Evolutionary conservation across 2,113 vertebrate genomes (phyloP).

Genomic region (Chrysochloris asiatica): DNA sequence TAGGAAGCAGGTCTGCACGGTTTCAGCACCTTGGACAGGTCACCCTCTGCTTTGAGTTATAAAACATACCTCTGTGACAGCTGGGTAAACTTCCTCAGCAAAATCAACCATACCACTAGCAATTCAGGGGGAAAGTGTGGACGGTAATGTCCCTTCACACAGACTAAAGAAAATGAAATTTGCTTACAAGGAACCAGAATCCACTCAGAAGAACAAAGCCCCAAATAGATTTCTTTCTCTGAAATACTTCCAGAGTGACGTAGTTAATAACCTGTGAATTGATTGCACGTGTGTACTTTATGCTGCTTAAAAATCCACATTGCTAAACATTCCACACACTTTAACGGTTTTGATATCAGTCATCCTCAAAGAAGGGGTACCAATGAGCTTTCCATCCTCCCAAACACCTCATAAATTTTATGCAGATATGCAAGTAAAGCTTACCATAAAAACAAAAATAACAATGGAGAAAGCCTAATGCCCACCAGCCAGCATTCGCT

Average conservation of each 20-base stretch:
- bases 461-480: background rate
- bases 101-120: background rate
- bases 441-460: conserved; percentile 28
- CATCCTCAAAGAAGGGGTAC: too few relatives aligned
- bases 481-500: background rate
- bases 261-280: background rate
- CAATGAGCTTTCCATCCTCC: background rate
- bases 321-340: background rate
- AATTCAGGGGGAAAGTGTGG: background rate
- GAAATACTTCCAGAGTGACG: background rate
- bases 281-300: background rate
- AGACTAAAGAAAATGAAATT: background rate
- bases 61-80: background rate
- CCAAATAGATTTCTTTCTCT: background rate
- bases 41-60: background rate
- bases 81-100: conserved; percentile 50
- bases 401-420: background rate
- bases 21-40: conserved; percentile 25
- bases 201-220: background rate
- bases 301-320: background rate
- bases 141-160: background rate
- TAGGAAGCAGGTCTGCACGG: background rate
- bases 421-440: background rate
- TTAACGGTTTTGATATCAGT: background rate
- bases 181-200: conserved; percentile 4